A percentile compares a stretch with the other conserved stretches of the same genome.
Conservation (phyloP, 2,888 invertebrate genomes). For the Pelosia muscerda region DNA sequence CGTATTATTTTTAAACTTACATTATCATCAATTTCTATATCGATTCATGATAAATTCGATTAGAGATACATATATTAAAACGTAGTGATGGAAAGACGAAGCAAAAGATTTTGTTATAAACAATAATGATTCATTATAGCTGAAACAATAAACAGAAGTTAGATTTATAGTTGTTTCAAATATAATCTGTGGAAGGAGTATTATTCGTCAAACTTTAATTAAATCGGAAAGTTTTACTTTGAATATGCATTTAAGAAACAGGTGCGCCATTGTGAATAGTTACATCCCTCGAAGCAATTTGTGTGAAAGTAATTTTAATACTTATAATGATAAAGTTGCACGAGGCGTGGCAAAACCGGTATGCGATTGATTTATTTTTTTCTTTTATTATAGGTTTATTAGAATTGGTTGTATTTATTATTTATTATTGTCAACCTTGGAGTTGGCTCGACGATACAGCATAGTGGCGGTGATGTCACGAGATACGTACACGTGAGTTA, state of each 20-base stretch:
- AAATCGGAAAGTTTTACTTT: constrained; percentile 46
- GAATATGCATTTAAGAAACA: constrained; percentile 28
- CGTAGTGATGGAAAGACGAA: constrained; percentile 29
- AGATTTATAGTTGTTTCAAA: constrained; percentile 44
- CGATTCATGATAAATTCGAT: constrained; percentile 15
- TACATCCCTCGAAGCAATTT: constrained; percentile 22
- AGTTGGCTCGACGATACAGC: constrained; percentile 49
- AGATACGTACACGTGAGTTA: constrained; percentile 58
- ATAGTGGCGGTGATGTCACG: constrained; percentile 59
- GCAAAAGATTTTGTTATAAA: constrained; percentile 27
- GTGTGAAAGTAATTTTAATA: constrained; percentile 23
- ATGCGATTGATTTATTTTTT: constrained; percentile 51
- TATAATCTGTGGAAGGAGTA: constrained; percentile 55
- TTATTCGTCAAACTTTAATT: constrained; percentile 61
- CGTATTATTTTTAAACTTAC: neutral
- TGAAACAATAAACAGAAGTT: constrained; percentile 37
- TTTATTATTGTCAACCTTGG: constrained; percentile 57
- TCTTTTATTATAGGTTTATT: constrained; percentile 50
- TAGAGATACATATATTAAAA: constrained; percentile 18
- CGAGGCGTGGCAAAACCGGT: constrained; percentile 29
- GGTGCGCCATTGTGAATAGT: constrained; percentile 26
- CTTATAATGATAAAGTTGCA: constrained; percentile 22
- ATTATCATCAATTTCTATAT: constrained; percentile 3
- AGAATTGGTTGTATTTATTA: constrained; percentile 49
- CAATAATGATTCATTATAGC: constrained; percentile 41